Evolutionary conservation across 2,113 vertebrate species (phyloP).

Genomic region (Parotia lawesii): DNA sequence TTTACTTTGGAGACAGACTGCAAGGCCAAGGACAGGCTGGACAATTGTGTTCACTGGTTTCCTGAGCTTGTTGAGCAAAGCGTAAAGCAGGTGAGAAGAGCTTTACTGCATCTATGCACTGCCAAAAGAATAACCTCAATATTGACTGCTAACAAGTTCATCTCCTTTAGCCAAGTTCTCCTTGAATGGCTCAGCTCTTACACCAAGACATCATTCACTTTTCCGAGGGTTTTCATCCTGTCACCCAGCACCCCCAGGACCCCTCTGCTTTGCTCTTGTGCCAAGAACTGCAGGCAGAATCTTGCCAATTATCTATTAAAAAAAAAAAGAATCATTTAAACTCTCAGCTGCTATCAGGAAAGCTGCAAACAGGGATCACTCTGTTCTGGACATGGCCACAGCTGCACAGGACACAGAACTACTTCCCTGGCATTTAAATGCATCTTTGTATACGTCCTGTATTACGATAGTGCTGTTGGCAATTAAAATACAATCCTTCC

Average conservation of each 20-base stretch:
- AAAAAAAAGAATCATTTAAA: background rate
- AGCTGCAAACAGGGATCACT: background rate
- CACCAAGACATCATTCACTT: fast-evolving
- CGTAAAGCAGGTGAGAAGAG: background rate
- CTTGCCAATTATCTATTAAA: background rate
- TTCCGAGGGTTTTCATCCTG: background rate
- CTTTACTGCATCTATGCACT: background rate
- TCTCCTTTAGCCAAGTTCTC: background rate
- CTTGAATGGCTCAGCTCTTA: background rate
- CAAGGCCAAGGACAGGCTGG: background rate
- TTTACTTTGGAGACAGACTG: background rate
- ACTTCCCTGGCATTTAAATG: background rate
- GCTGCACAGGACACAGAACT: background rate
- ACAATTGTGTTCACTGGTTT: background rate
- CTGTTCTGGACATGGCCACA: background rate
- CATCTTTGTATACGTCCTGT: background rate
- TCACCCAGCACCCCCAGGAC: background rate
- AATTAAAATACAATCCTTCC: background rate
- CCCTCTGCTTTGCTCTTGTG: background rate
- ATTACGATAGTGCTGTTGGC: background rate
- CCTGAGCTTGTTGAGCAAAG: background rate
- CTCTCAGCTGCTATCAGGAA: background rate
- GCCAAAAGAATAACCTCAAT: background rate
- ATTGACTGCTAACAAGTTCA: background rate
- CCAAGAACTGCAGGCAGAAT: background rate